Base-by-base conservation (phyloP, 2,888 invertebrate species). In the Yponomeuta sedellus region DNA sequence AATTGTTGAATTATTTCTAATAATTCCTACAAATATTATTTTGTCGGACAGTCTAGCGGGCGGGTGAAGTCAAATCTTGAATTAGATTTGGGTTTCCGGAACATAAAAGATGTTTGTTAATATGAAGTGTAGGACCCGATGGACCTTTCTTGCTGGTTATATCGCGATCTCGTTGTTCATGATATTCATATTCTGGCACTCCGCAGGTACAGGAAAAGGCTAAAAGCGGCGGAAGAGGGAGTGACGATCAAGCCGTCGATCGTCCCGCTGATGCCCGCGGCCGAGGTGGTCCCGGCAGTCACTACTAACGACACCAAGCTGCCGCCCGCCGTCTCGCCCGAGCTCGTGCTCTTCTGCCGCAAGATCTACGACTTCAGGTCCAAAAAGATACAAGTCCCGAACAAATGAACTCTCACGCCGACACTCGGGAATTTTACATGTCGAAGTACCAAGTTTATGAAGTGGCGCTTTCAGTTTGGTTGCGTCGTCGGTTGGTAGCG, bases 351-450 rank as follows among this genome's bases (percentile, higher is more conserved):
- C 83, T 97, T 98, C 92, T 98, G 98, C 87, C 95, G 98, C 64
- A 95, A 97, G 75, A 81, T 98, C 68, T 99, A 98, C 92, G 98
- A 99, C 90, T 98, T 97, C 91, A 94, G 98, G 74, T 96, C 97
- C 76, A 97, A 97, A 81, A 92, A 96, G 75, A 93, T 96, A 70
- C 87, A 88, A 71, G 82, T 85, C 16, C 88, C 87, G 64, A 87
- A 84, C 80, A 90, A 91, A 76, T 91, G 90, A 90, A 76, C 73
- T 59, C 58, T 52, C 34, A n/a, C 44, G 20, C 64, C 19, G 28
- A 62, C 59, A 10, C 59, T 25, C 59, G 16, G 20, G 59, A 59
- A 20, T 59, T n/a, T n/a, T 59, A 59, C 20, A 59, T 25, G 11
- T 12, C 12, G 20, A 57, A 11, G 59, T 59, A 62, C 62, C 62